phyloP scores from a whole-genome alignment of 2,113 vertebrate species.

The Apistogramma diplotaenia region DNA sequence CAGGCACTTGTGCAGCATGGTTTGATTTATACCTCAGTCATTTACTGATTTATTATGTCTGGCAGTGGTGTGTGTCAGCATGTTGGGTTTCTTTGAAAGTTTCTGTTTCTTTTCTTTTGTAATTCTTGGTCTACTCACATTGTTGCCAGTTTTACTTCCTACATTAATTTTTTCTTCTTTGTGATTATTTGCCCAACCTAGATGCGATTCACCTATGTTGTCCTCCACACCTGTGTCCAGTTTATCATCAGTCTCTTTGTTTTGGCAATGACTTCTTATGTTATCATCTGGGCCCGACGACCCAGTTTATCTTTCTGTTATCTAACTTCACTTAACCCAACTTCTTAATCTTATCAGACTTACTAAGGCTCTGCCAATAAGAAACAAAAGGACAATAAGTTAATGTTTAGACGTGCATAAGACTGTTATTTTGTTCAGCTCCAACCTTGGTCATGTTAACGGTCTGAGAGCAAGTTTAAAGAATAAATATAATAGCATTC shows the following conservation, averaged over 20 bases:
- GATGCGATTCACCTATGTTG: not conserved
- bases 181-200: accelerated
- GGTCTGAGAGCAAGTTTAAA: not conserved
- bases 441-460: not conserved
- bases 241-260: not conserved
- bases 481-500: not conserved
- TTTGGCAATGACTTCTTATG: not conserved
- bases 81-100: not conserved
- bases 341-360: too few relatives aligned
- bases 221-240: not conserved
- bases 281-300: not conserved
- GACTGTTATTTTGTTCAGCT: not conserved
- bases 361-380: not conserved
- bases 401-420: not conserved
- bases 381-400: not conserved
- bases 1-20: not conserved
- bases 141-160: not conserved
- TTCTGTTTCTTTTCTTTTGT: not conserved
- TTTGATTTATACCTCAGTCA: not conserved
- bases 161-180: not conserved
- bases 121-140: not conserved
- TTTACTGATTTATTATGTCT: too few relatives aligned
- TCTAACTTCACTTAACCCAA: not conserved
- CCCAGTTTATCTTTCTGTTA: not conserved
- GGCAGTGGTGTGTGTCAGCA: not conserved